Conservation (phyloP, 2,888 invertebrate genomes). For the Nymphalis polychloros region DNA sequence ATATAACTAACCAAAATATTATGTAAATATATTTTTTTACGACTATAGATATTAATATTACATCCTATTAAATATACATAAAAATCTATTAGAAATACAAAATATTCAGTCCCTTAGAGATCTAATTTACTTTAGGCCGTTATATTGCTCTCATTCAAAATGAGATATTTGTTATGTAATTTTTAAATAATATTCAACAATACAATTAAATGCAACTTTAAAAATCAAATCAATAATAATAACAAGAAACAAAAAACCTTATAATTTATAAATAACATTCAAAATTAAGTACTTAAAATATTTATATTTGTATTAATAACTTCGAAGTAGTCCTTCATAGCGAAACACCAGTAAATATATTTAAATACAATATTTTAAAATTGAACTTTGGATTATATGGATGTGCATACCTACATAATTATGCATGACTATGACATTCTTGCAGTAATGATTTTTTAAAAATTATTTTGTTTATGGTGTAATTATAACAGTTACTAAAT, state of each 20-base stretch:
- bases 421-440: neutral
- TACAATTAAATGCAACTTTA: conserved; percentile 10
- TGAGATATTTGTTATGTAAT: conserved; percentile 15
- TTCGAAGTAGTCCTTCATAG: neutral
- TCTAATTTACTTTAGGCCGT: conserved; percentile 39
- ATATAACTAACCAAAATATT: conserved; percentile 16
- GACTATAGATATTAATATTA: conserved; percentile 24
- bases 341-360: neutral
- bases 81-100: conserved; percentile 31
- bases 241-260: conserved; percentile 27
- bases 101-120: conserved; percentile 30
- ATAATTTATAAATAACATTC: conserved; percentile 14
- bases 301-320: neutral
- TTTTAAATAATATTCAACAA: conserved; percentile 19
- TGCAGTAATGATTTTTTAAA: neutral
- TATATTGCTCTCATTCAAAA: conserved; percentile 10
- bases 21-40: conserved; percentile 14
- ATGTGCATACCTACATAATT: neutral
- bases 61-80: conserved; percentile 24
- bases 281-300: conserved; percentile 23
- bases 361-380: neutral
- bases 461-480: neutral
- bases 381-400: conserved; percentile 1
- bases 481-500: conserved; percentile 2
- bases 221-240: conserved; percentile 23